Percentiles rank a stretch among this genome's conserved stretches.
phyloP scores from a whole-genome alignment of 1,140 invertebrate genomes.

The Pteromalus puparum region DNA sequence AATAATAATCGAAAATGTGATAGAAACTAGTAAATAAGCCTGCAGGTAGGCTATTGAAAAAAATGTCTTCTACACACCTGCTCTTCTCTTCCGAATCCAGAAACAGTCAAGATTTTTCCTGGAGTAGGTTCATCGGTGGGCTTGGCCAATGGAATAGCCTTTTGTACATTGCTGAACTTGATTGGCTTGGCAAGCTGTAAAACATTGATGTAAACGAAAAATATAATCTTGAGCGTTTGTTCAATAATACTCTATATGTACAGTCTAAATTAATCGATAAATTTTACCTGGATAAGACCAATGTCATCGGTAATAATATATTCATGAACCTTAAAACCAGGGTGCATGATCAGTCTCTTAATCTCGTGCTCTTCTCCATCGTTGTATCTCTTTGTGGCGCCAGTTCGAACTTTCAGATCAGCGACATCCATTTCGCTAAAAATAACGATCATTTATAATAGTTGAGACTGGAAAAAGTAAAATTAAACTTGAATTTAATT shows the following conservation, averaged over 20 bases:
- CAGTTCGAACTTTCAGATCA: slow-evolving; percentile 5
- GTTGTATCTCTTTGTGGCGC: not conserved
- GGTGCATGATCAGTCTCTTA: not conserved
- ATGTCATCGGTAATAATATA: slow-evolving; percentile 4
- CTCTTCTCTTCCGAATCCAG: slow-evolving; percentile 20
- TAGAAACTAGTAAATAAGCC: not conserved
- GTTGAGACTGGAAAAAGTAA: not conserved
- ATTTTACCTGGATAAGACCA: slow-evolving; percentile 7
- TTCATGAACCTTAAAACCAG: not conserved
- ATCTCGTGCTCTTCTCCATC: slow-evolving; percentile 22
- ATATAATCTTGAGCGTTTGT: not conserved
- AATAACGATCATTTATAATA: not conserved
- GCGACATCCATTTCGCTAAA: not conserved
- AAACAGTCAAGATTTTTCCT: slow-evolving; percentile 4
- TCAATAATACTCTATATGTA: not conserved
- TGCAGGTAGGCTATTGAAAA: not conserved
- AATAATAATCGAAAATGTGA: not conserved
- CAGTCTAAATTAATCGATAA: not conserved
- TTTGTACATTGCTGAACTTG: not conserved
- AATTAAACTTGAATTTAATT: not conserved
- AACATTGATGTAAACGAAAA: not conserved
- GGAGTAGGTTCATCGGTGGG: not conserved
- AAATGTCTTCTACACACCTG: not conserved
- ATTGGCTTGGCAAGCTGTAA: slow-evolving; percentile 7
- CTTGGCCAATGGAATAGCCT: not conserved